Conservation (phyloP, 2,113 vertebrate species). For the Ptilorrhoa leucosticta region DNA sequence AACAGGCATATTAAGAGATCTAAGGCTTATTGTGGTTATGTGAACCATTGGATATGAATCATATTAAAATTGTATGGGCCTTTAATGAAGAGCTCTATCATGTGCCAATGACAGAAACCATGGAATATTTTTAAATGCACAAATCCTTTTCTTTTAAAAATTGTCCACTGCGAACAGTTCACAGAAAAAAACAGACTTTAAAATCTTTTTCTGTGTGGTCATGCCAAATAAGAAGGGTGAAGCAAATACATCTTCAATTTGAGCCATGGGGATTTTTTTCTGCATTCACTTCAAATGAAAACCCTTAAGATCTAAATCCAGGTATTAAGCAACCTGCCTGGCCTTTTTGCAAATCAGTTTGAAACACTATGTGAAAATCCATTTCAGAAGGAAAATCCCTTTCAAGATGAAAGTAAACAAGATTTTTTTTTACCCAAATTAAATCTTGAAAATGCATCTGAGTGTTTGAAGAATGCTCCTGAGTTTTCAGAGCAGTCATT, state of each 20-base stretch:
- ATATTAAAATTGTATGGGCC: constrained; percentile 46
- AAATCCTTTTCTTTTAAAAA: constrained; percentile 13
- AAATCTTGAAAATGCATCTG: constrained; percentile 31
- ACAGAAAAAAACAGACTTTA: constrained; percentile 13
- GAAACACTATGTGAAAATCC: constrained; percentile 11
- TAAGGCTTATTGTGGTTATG: constrained; percentile 59
- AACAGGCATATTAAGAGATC: constrained; percentile 61
- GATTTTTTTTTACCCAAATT: background rate
- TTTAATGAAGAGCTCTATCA: constrained; percentile 45
- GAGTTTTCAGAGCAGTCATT: background rate
- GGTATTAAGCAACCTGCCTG: constrained; percentile 25
- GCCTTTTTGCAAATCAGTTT: constrained; percentile 22
- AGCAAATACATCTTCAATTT: constrained; percentile 10
- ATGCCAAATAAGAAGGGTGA: constrained; percentile 18
- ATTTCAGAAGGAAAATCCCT: constrained; percentile 4
- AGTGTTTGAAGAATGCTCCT: background rate
- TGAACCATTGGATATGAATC: constrained; percentile 58
- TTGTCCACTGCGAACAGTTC: background rate
- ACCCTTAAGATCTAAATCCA: background rate
- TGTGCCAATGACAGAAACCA: constrained; percentile 56
- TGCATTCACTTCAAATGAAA: background rate
- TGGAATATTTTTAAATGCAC: constrained; percentile 31
- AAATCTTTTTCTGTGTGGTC: constrained; percentile 22
- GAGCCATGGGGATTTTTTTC: constrained; percentile 15
- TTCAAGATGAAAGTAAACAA: constrained; percentile 21